phyloP scores from a whole-genome alignment of 2,113 vertebrate species.

The Hippopotamus amphibius region DNA sequence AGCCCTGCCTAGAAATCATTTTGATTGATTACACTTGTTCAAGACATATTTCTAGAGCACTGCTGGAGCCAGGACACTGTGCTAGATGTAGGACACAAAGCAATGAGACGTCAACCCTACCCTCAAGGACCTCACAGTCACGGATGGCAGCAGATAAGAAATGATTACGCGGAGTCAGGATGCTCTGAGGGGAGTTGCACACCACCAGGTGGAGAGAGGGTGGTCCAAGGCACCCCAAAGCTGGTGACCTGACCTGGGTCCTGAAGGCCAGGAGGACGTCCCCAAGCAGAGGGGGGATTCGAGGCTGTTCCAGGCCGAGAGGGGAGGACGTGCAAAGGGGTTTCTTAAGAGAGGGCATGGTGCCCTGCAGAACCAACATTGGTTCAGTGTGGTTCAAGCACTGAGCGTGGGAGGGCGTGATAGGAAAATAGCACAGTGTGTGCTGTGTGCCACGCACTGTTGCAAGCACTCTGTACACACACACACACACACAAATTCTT shows the following conservation, averaged over 20 bases:
- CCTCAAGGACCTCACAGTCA: neutral
- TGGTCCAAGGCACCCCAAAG: neutral
- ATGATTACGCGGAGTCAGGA: neutral
- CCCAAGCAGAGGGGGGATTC: neutral
- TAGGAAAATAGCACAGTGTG: neutral
- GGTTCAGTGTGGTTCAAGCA: neutral
- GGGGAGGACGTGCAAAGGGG: neutral
- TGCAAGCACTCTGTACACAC: fast-evolving
- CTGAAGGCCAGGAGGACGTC: neutral
- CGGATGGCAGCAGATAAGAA: neutral
- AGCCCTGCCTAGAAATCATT: neutral
- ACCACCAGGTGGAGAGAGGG: neutral
- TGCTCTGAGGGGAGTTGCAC: neutral
- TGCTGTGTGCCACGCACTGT: neutral
- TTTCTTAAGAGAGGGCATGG: neutral
- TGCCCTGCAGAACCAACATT: neutral
- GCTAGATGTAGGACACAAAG: neutral
- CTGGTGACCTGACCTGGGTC: neutral
- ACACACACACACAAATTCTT: neutral
- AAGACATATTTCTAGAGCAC: neutral
- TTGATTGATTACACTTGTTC: neutral
- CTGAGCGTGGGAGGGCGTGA: neutral
- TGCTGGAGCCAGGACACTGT: neutral
- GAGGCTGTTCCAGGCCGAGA: neutral
- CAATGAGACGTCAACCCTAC: neutral